Evolutionary conservation across 2,888 invertebrate genomes (phyloP), one percentile per base, ranked within the genome.

Genomic region (Campoletis raptor): DNA sequence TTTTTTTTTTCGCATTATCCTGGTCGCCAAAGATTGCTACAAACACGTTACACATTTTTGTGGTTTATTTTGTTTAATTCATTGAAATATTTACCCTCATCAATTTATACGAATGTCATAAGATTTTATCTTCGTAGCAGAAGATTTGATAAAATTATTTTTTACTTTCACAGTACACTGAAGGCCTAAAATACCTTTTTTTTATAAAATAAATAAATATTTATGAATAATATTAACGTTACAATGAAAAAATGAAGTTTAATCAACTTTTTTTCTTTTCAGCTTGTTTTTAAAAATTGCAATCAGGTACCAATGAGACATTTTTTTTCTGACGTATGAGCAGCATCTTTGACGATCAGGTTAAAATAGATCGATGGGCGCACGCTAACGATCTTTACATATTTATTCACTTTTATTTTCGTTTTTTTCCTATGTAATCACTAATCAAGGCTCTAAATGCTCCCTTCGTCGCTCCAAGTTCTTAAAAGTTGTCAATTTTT

Each of bases 381-480:
- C 57, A 74, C 70, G 73, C 80, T 80, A 73, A 66, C 52, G 77
- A 70, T 21, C 45, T 77, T 66, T 83, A 74, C 54, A 76, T 69
- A 78, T 83, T 67, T 54, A 83, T 69, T 81, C 66, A 74, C 70
- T 54, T 57, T 66, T 15, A 61, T 45, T 73, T 24, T 70, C 54
- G 64, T 79, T 80, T 37, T 24, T 42, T 30, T 79, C 30, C 80
- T 86, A 87, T 37, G 45, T 79, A 83, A 87, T 81, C 45, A 57
- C 83, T 87, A 83, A 77, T 83, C 72, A 82, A 86, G 81, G 81
- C 80, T 81, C 79, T 67, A 81, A 79, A 72, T 83, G 73, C 81
- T 70, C 57, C 10, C 69, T 48, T 66, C 66, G 74, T 21, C 69
- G 40, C 64, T 74, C 45, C 36, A 30, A 54, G 21, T 48, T 79